Percentiles rank a stretch among this genome's conserved stretches.
These are phyloP conservation scores for Macrochelys suwanniensis DNA, from an alignment of 2,797 vertebrate genomes.

Conservation along the genomic window DNA sequence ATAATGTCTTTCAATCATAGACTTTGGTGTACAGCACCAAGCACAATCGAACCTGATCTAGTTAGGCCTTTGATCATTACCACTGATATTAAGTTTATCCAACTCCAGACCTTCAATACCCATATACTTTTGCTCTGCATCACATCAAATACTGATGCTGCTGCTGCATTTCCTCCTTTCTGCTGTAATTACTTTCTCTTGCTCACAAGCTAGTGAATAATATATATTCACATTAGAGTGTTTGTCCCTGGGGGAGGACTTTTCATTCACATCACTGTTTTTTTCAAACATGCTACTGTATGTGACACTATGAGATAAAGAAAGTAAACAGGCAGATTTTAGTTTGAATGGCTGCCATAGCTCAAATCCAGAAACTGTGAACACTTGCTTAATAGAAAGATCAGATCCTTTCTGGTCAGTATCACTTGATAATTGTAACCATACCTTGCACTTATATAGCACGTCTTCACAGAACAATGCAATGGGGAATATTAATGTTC, in stretches of 20 bases:
- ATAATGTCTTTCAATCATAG: slow-evolving; percentile 50
- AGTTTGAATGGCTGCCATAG: slow-evolving; percentile 30
- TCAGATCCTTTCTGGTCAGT: slow-evolving; percentile 32
- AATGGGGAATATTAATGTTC: slow-evolving; percentile 12
- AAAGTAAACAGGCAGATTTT: slow-evolving; percentile 62
- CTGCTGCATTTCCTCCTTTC: slow-evolving; percentile 46
- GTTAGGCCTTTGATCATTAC: slow-evolving; percentile 49
- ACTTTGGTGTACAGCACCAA: slow-evolving; percentile 57
- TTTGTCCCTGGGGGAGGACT: slow-evolving; percentile 72
- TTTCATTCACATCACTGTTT: slow-evolving; percentile 69
- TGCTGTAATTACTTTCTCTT: slow-evolving; percentile 71
- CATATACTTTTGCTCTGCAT: slow-evolving; percentile 10
- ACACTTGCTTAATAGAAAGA: slow-evolving; percentile 26
- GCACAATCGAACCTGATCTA: slow-evolving; percentile 45
- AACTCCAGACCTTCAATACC: slow-evolving; percentile 37
- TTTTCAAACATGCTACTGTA: slow-evolving; percentile 49
- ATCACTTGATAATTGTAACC: background rate
- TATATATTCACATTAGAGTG: slow-evolving; percentile 74
- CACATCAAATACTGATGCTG: background rate
- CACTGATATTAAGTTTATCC: slow-evolving; percentile 36
- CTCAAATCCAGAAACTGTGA: slow-evolving; percentile 34
- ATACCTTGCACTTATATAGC: background rate
- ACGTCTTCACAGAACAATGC: background rate
- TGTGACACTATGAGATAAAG: slow-evolving; percentile 74
- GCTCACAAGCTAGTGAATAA: slow-evolving; percentile 76